A percentile compares a stretch with the other conserved stretches of the same genome.
These are phyloP conservation scores for Lepidurus couesii DNA, from an alignment of 1,140 invertebrate genomes.

Conservation along the genomic window DNA sequence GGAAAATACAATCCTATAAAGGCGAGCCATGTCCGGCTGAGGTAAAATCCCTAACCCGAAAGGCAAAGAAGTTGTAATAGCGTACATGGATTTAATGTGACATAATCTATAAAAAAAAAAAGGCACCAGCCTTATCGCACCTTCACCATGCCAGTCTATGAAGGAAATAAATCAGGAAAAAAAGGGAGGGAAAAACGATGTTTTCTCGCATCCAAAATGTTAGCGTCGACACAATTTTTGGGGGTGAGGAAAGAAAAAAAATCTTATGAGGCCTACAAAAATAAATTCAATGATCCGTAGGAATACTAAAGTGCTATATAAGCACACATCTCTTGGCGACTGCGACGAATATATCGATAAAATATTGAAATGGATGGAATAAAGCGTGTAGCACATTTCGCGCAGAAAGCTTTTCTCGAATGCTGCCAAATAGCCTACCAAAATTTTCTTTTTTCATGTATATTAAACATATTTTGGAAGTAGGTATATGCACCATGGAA, in stretches of 20 bases:
- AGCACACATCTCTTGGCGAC: not conserved
- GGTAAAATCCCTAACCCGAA: not conserved
- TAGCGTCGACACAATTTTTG: not conserved
- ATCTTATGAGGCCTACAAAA: not conserved
- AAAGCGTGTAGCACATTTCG: not conserved
- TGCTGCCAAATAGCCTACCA: not conserved
- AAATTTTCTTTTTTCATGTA: not conserved
- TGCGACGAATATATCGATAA: not conserved
- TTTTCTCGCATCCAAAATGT: not conserved
- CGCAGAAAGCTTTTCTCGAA: not conserved
- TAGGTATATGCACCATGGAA: too few species aligned
- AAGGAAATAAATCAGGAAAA: not conserved
- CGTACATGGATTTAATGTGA: constrained; percentile 16
- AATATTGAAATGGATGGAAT: not conserved
- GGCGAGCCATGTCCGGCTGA: not conserved
- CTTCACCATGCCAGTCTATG: not conserved
- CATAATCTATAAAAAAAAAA: constrained; percentile 16
- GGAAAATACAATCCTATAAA: constrained; percentile 9
- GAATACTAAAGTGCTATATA: not conserved
- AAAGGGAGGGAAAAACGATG: not conserved
- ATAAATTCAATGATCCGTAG: not conserved
- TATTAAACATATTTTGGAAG: not conserved
- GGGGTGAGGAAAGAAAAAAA: not conserved
- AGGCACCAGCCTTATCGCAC: not conserved
- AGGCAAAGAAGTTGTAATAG: constrained; percentile 5